A percentile compares a stretch with the other conserved stretches of the same genome.
phyloP scores from a whole-genome alignment of 2,113 vertebrate species.

The Sphaerodactylus townsendi region DNA sequence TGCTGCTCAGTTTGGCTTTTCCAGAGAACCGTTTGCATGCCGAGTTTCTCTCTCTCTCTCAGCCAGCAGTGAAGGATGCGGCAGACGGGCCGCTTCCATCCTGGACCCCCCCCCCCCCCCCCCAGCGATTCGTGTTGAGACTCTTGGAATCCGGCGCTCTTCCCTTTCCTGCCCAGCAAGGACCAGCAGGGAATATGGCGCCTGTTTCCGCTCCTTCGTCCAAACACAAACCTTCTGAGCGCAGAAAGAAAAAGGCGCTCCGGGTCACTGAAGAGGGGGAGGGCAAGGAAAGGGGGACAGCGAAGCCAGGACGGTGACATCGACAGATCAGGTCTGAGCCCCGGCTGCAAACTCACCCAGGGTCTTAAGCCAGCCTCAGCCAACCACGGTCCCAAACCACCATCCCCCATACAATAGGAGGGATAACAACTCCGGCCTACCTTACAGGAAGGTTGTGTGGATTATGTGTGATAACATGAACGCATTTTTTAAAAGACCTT shows the following conservation, averaged over 20 bases:
- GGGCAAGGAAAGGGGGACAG: accelerated
- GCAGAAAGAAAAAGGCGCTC: background rate
- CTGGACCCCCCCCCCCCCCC: background rate
- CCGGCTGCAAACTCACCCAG: too few relatives aligned
- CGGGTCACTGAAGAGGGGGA: background rate
- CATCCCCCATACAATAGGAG: too few relatives aligned
- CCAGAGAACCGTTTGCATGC: too few relatives aligned
- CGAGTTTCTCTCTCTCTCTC: background rate
- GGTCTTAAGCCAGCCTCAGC: too few relatives aligned
- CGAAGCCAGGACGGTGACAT: too few relatives aligned
- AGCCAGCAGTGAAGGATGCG: background rate
- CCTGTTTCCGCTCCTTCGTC: background rate
- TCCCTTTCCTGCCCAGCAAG: constrained; percentile 5
- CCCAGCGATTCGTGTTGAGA: background rate
- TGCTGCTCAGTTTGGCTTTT: too few relatives aligned
- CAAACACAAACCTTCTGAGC: background rate
- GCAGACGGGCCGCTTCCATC: background rate
- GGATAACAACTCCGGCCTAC: too few relatives aligned
- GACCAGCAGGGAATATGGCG: background rate
- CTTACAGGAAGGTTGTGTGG: too few relatives aligned
- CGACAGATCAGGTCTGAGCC: too few relatives aligned
- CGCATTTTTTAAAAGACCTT: too few relatives aligned
- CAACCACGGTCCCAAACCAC: too few relatives aligned
- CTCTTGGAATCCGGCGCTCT: background rate
- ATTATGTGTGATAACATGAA: too few relatives aligned